These are phyloP conservation scores for Drosophila mayri DNA, from an alignment of 1,140 invertebrate species.

Conservation along the genomic window DNA sequence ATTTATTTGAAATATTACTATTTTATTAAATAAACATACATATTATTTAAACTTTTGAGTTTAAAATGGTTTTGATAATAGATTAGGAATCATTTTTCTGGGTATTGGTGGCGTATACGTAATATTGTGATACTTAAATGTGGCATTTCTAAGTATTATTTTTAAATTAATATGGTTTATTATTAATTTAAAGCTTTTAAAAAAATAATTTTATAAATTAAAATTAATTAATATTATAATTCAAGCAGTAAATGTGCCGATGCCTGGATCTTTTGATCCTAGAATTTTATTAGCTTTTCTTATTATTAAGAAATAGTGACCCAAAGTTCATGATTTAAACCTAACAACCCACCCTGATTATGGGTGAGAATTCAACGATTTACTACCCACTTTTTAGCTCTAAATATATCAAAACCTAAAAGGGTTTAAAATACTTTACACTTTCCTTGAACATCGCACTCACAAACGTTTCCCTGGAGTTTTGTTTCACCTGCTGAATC, in stretches of 20 bases:
- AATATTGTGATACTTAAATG: neutral
- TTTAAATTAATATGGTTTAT: neutral
- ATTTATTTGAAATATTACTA: conserved; percentile 6
- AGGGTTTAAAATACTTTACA: neutral
- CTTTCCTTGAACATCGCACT: neutral
- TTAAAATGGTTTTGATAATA: neutral
- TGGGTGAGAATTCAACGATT: neutral
- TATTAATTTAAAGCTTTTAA: too few relatives aligned
- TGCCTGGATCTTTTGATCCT: neutral
- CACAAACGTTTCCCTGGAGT: conserved; percentile 11
- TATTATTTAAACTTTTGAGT: conserved; percentile 1
- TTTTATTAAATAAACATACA: conserved; percentile 2
- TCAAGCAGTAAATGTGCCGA: too few relatives aligned
- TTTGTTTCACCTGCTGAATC: conserved; percentile 16
- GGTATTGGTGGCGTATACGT: neutral
- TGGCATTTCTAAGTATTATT: neutral
- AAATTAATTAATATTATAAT: too few relatives aligned
- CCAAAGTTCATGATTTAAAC: neutral
- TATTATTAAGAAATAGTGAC: neutral
- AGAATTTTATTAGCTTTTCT: neutral
- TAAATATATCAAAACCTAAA: neutral
- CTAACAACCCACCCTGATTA: too few relatives aligned
- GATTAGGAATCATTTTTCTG: too few relatives aligned
- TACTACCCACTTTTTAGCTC: neutral
- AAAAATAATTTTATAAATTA: too few relatives aligned